A percentile compares a stretch with the other conserved stretches of the same genome.
These are phyloP conservation scores for Cremastobaeus sp. DNA, from an alignment of 2,888 invertebrate genomes.

Conservation along the genomic window DNA sequence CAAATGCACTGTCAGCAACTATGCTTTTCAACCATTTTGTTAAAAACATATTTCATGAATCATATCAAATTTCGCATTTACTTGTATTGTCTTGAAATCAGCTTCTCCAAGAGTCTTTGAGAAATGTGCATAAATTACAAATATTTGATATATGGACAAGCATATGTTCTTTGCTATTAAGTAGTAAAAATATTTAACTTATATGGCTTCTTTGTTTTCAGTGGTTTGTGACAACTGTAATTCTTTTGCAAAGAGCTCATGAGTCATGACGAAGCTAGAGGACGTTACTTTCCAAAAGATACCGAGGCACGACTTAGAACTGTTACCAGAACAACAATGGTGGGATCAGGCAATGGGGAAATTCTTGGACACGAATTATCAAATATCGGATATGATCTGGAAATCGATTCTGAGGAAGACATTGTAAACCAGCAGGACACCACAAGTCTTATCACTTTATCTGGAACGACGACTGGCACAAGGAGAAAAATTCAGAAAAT, in stretches of 20 bases:
- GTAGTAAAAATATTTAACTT: not conserved
- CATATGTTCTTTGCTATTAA: not conserved
- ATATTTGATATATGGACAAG: not conserved
- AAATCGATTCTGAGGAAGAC: conserved; percentile 70
- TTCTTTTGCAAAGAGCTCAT: conserved; percentile 65
- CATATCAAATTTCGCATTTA: too few relatives aligned
- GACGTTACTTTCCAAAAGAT: conserved; percentile 59
- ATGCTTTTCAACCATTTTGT: too few relatives aligned
- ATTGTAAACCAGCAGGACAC: conserved; percentile 67
- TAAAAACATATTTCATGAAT: too few relatives aligned
- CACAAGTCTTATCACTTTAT: conserved; percentile 67
- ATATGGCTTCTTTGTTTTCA: conserved; percentile 44
- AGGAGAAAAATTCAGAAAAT: conserved; percentile 54
- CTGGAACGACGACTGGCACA: conserved; percentile 51
- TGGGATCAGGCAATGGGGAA: conserved; percentile 73
- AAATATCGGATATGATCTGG: conserved; percentile 70
- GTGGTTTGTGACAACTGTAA: conserved; percentile 64
- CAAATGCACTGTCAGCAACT: not conserved
- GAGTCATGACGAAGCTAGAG: conserved; percentile 69
- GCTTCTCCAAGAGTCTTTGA: too few relatives aligned
- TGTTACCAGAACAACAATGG: conserved; percentile 69
- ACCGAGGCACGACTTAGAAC: conserved; percentile 70
- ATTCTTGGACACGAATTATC: conserved; percentile 68
- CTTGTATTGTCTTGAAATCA: too few relatives aligned
- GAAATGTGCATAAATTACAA: too few relatives aligned